Conservation (phyloP, 2,797 vertebrate genomes). For the Melanotaenia nigrans region DNA sequence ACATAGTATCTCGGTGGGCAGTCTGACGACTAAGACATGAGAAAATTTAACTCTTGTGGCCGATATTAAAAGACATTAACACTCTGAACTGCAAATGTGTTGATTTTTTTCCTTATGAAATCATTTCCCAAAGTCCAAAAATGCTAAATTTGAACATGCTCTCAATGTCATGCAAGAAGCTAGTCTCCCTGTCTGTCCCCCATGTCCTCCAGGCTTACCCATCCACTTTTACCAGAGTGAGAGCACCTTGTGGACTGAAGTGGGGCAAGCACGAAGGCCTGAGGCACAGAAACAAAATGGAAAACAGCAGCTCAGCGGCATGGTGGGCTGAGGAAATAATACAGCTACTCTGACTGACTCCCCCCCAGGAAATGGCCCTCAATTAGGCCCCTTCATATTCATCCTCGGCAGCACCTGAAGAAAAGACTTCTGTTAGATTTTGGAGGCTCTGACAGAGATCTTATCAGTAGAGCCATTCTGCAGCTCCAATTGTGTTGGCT, state of each 20-base stretch:
- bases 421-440: slow-evolving; percentile 56
- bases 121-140: slow-evolving; percentile 30
- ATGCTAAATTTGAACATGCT: slow-evolving; percentile 17
- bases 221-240: slow-evolving; percentile 30
- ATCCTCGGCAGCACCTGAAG: slow-evolving; percentile 62
- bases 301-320: slow-evolving; percentile 54
- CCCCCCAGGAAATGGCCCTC: slow-evolving; percentile 57
- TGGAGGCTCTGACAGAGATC: slow-evolving; percentile 46
- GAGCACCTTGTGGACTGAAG: slow-evolving; percentile 64
- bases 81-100: slow-evolving; percentile 30
- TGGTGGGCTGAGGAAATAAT: slow-evolving; percentile 56
- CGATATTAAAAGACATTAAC: slow-evolving; percentile 9
- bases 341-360: slow-evolving; percentile 42
- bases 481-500: slow-evolving; percentile 53
- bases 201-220: slow-evolving; percentile 33
- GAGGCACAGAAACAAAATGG: slow-evolving; percentile 45
- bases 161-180: slow-evolving; percentile 28
- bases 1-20: slow-evolving; percentile 8
- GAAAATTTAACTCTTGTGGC: slow-evolving; percentile 31
- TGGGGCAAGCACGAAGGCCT: slow-evolving; percentile 53
- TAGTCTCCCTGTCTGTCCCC: slow-evolving; percentile 3
- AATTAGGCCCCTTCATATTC: slow-evolving; percentile 66
- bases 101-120: slow-evolving; percentile 18
- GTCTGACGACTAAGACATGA: slow-evolving; percentile 31
- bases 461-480: slow-evolving; percentile 52